Evolutionary conservation across 2,888 invertebrate species (phyloP), one percentile per base, ranked within the genome.

Genomic region (Drosophila nigricruria): DNA sequence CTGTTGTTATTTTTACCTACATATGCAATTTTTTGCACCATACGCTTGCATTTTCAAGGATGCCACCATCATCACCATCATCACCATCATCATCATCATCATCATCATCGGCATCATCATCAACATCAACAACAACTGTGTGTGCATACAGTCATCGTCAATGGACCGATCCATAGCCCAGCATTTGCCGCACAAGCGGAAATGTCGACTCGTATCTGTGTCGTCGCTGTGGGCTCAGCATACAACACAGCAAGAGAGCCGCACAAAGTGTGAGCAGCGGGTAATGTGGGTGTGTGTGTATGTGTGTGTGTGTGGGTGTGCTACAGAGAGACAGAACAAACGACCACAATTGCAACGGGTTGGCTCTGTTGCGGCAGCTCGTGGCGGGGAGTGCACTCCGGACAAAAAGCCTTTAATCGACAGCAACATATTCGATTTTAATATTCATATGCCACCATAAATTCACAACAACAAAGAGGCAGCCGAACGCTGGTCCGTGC

Each of bases 371-470:
- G 25, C 2, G 38, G 8, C 16, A 10, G 34, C 23, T 2, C 10
- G 27, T 23, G 23, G 32, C 20, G 18, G 23, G 16, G 27, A 34
- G 50, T 70, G 77, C 77, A 76, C 71, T 70, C 60, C 62, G 77
- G 57, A 89, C 78, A 83, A 81, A 90, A 90, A 89, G 81, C 89
- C 82, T 91, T 90, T 89, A 90, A 90, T 91, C 90, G 91, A 88
- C 91, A 80, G 82, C 79, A 89, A 90, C 86, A 90, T 91, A 91
- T 91, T 91, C 90, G 88, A 91, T 91, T 91, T 91, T 87, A 91
- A 91, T 91, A 91, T 91, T 91, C 90, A 91, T 91, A 87, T 78
- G 87, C 83, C 80, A 82, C 88, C 85, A 90, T 90, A 89, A 91
- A 90, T 90, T 79, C 85, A 77, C 76, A 83, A 78, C 81, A 70